Base-by-base conservation (phyloP, 2,888 invertebrate species). In the Teleogryllus oceanicus region DNA sequence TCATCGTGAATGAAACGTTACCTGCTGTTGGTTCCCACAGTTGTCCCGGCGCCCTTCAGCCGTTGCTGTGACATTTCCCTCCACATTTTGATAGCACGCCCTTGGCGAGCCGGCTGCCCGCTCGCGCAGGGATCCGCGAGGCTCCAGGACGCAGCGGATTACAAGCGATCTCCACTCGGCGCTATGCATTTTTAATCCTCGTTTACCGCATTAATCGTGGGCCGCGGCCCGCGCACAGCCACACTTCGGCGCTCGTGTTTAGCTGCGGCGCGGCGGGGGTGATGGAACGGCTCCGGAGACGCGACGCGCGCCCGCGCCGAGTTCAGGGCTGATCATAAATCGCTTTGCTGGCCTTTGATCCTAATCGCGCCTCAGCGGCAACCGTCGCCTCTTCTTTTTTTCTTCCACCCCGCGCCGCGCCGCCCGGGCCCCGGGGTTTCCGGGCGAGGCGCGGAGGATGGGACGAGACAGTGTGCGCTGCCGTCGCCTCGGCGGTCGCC, bases 331-430 rank as follows among this genome's bases (percentile, higher is more conserved):
- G 62, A 62, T 62, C 62, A 62, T 62, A 62, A 62, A 62, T 62
- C 62, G 62, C 62, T 62, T 62, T 62, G 13, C 62, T 62, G 62
- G 62, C 62, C 62, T 62, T 62, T 62, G 62, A 62, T 62, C 62
- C n/a, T 62, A 62, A 62, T 62, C 62, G 62, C 62, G 62, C 62
- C n/a, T 62, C 62, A 62, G 62, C 62, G 62, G 62, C 62, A 62
- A 13, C n/a, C 62, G 62, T n/a, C n/a, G 37, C 37, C n/a, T 62
- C 62, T 62, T 12, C 62, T 62, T 62, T 62, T 62, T 62, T 62
- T 62, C 37, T 37, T 37, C 37, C 37, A 37, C 37, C 37, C 37
- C 37, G 8, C 37, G 37, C 37, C 37, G 37, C 37, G 62, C 62
- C n/a, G 62, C n/a, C 18, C 62, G 62, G 3, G 62, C n/a, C 62